Evolutionary conservation across 2,888 invertebrate genomes (phyloP), one percentile per base, ranked within the genome.

Genomic region (Bedellia somnulentella): DNA sequence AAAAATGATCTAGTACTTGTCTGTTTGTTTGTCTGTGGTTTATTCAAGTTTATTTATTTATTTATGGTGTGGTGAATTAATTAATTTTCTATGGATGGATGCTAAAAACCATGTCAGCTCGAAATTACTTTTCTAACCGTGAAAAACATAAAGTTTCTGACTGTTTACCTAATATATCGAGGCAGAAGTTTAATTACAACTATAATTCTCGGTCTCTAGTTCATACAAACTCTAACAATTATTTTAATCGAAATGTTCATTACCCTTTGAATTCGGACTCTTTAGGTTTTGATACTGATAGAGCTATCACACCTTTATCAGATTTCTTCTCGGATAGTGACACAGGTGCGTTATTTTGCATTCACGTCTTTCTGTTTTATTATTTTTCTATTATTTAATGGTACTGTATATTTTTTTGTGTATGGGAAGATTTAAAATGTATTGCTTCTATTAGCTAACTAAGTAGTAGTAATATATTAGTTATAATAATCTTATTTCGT

Each of bases 61-160:
- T n/a, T n/a, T n/a, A n/a, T n/a, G n/a, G n/a, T n/a, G n/a, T n/a
- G n/a, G n/a, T n/a, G n/a, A n/a, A n/a, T n/a, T n/a, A n/a, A n/a
- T n/a, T n/a, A n/a, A n/a, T n/a, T n/a, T n/a, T n/a, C n/a, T n/a
- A n/a, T n/a, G n/a, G n/a, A n/a, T n/a, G n/a, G n/a, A n/a, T n/a
- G n/a, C n/a, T n/a, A n/a, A n/a, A n/a, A n/a, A 68, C 54, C 57
- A 75, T 75, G 73, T 75, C 73, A 40, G 73, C 68, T 29, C 53
- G 68, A 42, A 70, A 75, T 46, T 70, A 63, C 47, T 45, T 63
- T 33, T 67, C 70, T 16, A 60, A 63, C 22, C 52, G 66, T 32
- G 73, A 75, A 38, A 70, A 66, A 46, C 63, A 50, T 49, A 70
- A 66, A 57, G 40, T 59, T 35, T 52, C 59, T 40, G 67, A 73